These are phyloP conservation scores for Frieseomelitta varia DNA, from an alignment of 1,140 invertebrate genomes.

Conservation along the genomic window DNA sequence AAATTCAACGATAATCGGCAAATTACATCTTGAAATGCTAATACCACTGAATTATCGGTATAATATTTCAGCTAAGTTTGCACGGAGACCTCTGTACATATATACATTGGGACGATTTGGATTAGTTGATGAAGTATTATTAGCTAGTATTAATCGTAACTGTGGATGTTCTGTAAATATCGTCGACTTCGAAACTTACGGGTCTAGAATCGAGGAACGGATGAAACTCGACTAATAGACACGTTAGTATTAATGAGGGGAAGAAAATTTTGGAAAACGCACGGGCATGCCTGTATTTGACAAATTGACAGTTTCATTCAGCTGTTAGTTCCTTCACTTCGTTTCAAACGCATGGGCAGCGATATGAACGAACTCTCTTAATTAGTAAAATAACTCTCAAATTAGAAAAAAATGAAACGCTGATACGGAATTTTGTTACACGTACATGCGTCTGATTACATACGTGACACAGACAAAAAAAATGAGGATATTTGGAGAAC, in stretches of 20 bases:
- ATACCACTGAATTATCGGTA: no score
- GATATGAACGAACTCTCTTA: no score
- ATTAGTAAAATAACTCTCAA: no score
- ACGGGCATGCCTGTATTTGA: background rate
- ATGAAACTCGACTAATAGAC: background rate
- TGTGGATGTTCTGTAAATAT: background rate
- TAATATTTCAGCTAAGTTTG: background rate
- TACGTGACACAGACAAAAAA: background rate
- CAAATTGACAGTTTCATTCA: background rate
- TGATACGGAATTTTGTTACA: no score
- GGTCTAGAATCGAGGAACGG: background rate
- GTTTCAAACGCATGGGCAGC: no score
- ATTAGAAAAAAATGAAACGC: no score
- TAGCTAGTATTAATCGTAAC: slow-evolving; percentile 14
- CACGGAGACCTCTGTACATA: background rate
- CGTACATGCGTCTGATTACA: no score
- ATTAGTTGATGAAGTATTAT: background rate
- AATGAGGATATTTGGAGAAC: background rate
- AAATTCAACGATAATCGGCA: background rate
- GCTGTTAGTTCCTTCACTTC: background rate
- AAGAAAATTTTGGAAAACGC: background rate
- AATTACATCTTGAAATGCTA: background rate
- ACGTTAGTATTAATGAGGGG: background rate
- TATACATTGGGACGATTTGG: background rate
- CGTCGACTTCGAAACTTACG: background rate